These are phyloP conservation scores for Epistrophe grossulariae DNA, from an alignment of 2,888 invertebrate species.

Conservation along the genomic window DNA sequence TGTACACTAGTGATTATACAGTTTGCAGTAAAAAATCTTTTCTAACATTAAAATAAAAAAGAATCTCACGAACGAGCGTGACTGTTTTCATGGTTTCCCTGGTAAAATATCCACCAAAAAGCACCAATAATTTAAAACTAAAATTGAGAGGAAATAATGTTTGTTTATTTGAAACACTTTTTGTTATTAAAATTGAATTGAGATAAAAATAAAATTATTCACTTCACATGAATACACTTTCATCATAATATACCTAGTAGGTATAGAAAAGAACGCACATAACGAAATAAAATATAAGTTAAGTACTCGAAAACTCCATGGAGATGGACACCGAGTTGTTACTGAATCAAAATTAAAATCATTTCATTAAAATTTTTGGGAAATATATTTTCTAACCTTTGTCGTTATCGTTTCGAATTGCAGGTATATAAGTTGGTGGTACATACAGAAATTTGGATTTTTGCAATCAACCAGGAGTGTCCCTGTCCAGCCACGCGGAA, in stretches of 20 bases:
- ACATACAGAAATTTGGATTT: neutral
- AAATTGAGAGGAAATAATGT: too few relatives aligned
- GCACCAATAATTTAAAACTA: too few relatives aligned
- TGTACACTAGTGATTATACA: too few relatives aligned
- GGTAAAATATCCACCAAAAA: too few relatives aligned
- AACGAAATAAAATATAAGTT: neutral
- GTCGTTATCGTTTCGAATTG: neutral
- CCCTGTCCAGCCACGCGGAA: conserved; percentile 35
- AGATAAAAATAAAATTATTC: too few relatives aligned
- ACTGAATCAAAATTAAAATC: neutral
- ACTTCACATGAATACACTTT: neutral
- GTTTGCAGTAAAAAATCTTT: too few relatives aligned
- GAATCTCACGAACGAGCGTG: too few relatives aligned
- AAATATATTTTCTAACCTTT: neutral
- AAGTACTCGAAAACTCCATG: neutral
- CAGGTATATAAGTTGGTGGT: neutral
- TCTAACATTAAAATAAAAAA: too few relatives aligned
- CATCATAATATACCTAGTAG: too few relatives aligned
- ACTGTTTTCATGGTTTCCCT: too few relatives aligned
- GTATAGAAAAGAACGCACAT: neutral
- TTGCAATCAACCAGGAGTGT: neutral
- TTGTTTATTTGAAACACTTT: too few relatives aligned
- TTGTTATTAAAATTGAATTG: too few relatives aligned
- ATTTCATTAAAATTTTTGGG: conserved; percentile 7
- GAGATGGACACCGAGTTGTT: neutral